These are phyloP conservation scores for Odocoileus virginianus DNA, from an alignment of 2,113 vertebrate species.

Conservation along the genomic window DNA sequence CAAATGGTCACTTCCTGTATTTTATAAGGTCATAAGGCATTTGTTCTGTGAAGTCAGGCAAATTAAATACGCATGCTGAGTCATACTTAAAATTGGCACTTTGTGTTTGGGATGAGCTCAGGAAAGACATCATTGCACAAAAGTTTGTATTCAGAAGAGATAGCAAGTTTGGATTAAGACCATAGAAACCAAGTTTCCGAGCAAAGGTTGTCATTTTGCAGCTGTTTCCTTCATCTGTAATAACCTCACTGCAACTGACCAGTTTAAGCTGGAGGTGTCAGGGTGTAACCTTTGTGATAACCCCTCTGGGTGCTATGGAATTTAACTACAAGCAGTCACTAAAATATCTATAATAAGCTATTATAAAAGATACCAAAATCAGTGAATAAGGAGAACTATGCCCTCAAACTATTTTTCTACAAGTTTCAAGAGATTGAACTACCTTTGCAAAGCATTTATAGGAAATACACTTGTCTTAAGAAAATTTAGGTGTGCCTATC, in stretches of 20 bases:
- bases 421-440: slow-evolving; percentile 13
- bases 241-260: neutral
- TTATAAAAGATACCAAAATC: neutral
- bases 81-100: neutral
- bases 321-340: neutral
- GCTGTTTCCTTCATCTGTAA: slow-evolving; percentile 48
- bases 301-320: neutral
- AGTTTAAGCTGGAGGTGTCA: neutral
- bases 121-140: neutral
- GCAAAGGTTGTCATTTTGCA: slow-evolving; percentile 24
- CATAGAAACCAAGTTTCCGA: neutral
- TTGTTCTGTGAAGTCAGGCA: neutral
- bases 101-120: neutral
- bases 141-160: slow-evolving; percentile 7
- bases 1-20: neutral
- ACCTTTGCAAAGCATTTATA: slow-evolving; percentile 37
- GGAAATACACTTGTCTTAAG: slow-evolving; percentile 28
- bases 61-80: neutral
- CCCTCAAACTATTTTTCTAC: neutral
- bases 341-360: neutral
- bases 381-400: slow-evolving; percentile 18
- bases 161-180: slow-evolving; percentile 38
- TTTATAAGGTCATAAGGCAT: neutral
- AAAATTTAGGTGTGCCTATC: slow-evolving; percentile 35
- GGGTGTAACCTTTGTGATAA: slow-evolving; percentile 20